These are phyloP conservation scores for Tanypteryx hageni DNA, from an alignment of 2,888 invertebrate genomes.

Conservation along the genomic window DNA sequence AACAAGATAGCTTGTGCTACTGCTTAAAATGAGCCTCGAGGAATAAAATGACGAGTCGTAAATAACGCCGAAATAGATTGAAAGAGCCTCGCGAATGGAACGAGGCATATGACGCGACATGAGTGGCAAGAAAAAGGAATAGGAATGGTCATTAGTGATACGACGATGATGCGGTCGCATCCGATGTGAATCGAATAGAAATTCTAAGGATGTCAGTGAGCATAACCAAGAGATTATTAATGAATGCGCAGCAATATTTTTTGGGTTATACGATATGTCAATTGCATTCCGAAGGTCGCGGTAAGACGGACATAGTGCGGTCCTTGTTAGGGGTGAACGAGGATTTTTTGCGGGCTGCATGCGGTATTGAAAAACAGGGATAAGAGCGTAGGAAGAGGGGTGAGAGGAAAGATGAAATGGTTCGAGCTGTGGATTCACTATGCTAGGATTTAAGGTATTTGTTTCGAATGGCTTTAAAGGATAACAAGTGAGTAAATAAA, in stretches of 20 bases:
- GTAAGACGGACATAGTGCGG: neutral
- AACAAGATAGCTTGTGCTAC: too few relatives aligned
- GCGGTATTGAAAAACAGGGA: neutral
- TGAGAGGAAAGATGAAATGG: too few relatives aligned
- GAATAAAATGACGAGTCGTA: too few relatives aligned
- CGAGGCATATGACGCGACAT: too few relatives aligned
- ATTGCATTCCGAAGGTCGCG: neutral
- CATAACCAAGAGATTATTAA: neutral
- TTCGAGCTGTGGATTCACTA: too few relatives aligned
- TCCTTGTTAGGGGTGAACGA: slow-evolving; percentile 7
- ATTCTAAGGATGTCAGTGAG: neutral
- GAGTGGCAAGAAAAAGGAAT: too few relatives aligned
- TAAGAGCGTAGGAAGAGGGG: neutral
- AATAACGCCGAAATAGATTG: too few relatives aligned
- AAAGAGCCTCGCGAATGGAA: too few relatives aligned
- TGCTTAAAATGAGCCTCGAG: too few relatives aligned
- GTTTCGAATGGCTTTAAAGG: too few relatives aligned
- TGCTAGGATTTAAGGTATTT: too few relatives aligned
- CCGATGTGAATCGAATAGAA: neutral
- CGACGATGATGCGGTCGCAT: neutral
- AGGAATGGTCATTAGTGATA: neutral
- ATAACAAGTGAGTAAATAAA: too few relatives aligned
- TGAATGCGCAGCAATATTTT: neutral
- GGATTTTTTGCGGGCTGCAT: neutral
- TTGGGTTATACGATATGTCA: neutral